Conservation (phyloP, 2,888 invertebrate species). For the Anorthoa munda region DNA sequence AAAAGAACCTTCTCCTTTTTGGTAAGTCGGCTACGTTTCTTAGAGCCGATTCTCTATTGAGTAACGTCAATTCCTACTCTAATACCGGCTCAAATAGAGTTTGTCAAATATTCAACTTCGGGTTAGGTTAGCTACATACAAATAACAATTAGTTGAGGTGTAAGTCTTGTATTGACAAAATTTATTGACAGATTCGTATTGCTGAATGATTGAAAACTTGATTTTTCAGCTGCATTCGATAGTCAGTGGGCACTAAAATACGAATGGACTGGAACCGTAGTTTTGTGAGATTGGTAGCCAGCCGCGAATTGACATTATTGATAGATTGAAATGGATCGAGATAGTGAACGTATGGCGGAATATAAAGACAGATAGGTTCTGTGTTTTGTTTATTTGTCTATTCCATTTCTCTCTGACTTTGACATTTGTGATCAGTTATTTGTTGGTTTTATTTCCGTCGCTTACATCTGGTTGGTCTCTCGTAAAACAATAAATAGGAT, state of each 20-base stretch:
- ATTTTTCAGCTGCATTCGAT: background rate
- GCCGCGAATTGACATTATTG: background rate
- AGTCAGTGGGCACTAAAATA: background rate
- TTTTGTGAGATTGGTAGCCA: background rate
- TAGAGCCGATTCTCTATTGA: too few relatives aligned
- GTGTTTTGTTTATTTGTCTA: background rate
- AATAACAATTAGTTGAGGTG: too few relatives aligned
- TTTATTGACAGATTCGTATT: background rate
- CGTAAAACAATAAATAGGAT: too few relatives aligned
- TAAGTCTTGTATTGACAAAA: background rate
- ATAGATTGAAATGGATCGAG: conserved; percentile 4
- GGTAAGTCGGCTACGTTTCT: too few relatives aligned
- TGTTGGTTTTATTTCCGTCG: background rate
- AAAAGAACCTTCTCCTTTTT: too few relatives aligned
- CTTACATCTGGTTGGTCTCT: background rate
- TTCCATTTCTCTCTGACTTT: background rate
- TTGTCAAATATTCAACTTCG: too few relatives aligned
- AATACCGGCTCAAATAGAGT: too few relatives aligned
- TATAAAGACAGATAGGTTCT: background rate
- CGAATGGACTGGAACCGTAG: background rate
- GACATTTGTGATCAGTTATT: background rate
- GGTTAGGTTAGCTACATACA: too few relatives aligned
- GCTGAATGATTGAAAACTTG: background rate
- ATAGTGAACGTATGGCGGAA: background rate
- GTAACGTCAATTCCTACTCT: too few relatives aligned